Evolutionary conservation across 2,113 vertebrate genomes (phyloP), one percentile per base, ranked within the genome.

Genomic region (Micromys minutus): DNA sequence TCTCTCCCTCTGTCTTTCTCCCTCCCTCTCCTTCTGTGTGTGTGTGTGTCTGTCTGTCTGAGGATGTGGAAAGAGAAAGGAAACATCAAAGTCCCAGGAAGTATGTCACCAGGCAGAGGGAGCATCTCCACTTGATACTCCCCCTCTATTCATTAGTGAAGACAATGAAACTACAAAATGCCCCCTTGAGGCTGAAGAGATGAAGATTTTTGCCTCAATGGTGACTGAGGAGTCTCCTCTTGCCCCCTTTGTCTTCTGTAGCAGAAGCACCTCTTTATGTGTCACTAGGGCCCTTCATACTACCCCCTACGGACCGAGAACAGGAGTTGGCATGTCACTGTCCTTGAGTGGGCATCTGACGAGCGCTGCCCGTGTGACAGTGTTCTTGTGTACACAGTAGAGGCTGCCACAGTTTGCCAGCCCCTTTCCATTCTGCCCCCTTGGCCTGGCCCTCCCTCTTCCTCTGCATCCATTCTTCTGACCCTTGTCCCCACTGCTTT

Each of bases 381-480:
- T 5, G 52, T 36, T 52, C 19, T 19, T 0, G 13, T 80, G 45
- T 74, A 45, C 65, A 42, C 9, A 21, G 76, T 2, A 26, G 31
- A 45, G 4, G 24, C 31, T 7, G 3, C 31, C 0, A 3, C 4
- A 0, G 52, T 21, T 65, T 17, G 0, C 3, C 16, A 6, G 7
- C 22, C 0, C 2, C 34, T 47, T 39, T n/a, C 26, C 13, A 45
- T 29, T 39, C 29, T 55, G 31, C 17, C 16, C 19, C 45, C 24
- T 11, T 3, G 24, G 31, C 76, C 5, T 0, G 17, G 24, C 26
- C 39, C 34, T 63, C 24, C 63, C 34, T 6, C 57, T 42, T 74
- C 2, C 22, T 45, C 16, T 63, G 47, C 47, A 86, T 4, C 69
- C 65, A 39, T 45, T 52, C n/a, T 47, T 81, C 76, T 55, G 29